Base-by-base conservation (phyloP, 2,888 invertebrate genomes). In the Muschampia plurimacula region DNA sequence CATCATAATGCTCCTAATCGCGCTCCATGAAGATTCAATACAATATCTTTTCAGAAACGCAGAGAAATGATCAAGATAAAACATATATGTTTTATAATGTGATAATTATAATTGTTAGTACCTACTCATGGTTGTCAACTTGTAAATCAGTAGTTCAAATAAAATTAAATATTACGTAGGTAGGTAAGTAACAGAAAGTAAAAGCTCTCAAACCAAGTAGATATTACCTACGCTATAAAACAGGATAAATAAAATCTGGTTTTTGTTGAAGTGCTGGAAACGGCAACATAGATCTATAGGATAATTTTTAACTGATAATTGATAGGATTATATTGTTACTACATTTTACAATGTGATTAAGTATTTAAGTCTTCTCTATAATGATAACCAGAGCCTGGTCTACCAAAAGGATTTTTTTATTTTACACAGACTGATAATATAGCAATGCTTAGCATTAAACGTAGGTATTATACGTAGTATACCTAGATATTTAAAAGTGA, bases 1-100 rank as follows among this genome's bases (percentile, higher is more conserved):
- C 60, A 87, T 95, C 46, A 96, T 97, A 75, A 97, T 97, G 97
- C 87, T 97, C 70, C 81, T 96, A 73, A 97, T 97, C 77, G 97
- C 97, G 2, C 85, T 97, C 6, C 96, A 96, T 81, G 97, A 97
- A 88, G 95, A 96, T 81, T 91, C 93, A 10, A 93, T 93, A 80
- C 93, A 94, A 80, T 93, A 92, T 84, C 86, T 94, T 75, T 94
- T 94, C 84, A 91, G 90, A 85, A 93, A 82, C 82, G 82, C 88
- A 62, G 93, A 93, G 85, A 86, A 93, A 88, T 93, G 84, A 89
- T 79, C 67, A 75, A 76, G 66, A 39, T 55, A 72, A 57, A 63
- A 65, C 60, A 73, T 74, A 72, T 70, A 49, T 74, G 1, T 49
- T 44, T 74, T 75, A 74, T 79, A 73, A 79, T 83, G 83, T 85